phyloP scores from a whole-genome alignment of 2,797 vertebrate species.

The Etheostoma perlongum region DNA sequence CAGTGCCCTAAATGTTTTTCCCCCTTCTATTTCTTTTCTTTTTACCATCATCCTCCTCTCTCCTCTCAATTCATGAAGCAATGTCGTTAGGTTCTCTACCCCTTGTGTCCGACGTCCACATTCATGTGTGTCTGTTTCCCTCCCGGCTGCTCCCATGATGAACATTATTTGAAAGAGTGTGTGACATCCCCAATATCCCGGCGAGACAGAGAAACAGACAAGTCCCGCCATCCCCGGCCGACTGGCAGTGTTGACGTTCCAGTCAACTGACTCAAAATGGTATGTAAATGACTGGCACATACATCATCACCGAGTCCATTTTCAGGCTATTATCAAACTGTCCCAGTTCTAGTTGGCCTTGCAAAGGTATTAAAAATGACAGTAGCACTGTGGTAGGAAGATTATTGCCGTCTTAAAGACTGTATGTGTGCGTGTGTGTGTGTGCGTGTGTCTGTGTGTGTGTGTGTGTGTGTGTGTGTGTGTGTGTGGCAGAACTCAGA shows the following conservation, averaged over 20 bases:
- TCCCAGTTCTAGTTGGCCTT: constrained; percentile 71
- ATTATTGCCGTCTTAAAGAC: constrained; percentile 74
- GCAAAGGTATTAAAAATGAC: constrained; percentile 76
- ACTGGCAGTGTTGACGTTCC: constrained; percentile 69
- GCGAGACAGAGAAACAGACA: constrained; percentile 57
- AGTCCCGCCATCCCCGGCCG: constrained; percentile 53
- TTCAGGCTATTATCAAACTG: constrained; percentile 62
- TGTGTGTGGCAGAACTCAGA: constrained; percentile 77
- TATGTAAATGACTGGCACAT: constrained; percentile 64
- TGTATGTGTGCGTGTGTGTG: constrained; percentile 13
- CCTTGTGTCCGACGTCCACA: constrained; percentile 52
- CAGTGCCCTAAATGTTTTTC: constrained; percentile 31
- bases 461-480: constrained; percentile 39
- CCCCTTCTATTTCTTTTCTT: constrained; percentile 42
- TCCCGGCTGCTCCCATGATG: constrained; percentile 64
- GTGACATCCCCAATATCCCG: constrained; percentile 72
- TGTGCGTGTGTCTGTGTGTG: constrained; percentile 39
- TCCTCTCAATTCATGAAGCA: constrained; percentile 74
- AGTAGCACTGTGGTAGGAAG: constrained; percentile 64
- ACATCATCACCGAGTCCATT: constrained; percentile 67
- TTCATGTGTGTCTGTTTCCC: constrained; percentile 32
- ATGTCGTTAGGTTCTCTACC: constrained; percentile 76
- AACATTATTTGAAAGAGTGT: constrained; percentile 76
- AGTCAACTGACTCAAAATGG: constrained; percentile 62
- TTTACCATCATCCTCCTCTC: constrained; percentile 36